phyloP scores from a whole-genome alignment of 2,888 invertebrate species.

The Noctua janthe region DNA sequence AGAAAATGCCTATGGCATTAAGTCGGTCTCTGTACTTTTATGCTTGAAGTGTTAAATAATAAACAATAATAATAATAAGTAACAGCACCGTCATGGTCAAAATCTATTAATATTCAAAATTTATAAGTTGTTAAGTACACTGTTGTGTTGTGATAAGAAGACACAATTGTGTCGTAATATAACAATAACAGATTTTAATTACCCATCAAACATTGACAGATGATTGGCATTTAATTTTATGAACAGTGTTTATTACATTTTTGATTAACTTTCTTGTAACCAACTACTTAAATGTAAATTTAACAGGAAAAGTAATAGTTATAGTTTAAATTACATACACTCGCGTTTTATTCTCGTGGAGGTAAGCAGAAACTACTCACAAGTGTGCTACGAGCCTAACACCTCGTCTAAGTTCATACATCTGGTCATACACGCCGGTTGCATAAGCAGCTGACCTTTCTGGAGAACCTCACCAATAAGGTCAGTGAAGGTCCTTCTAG shows the following conservation, averaged over 20 bases:
- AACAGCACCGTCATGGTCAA: not conserved
- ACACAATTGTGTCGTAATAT: conserved; percentile 7
- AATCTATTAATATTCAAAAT: not conserved
- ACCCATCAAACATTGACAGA: conserved; percentile 38
- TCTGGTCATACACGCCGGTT: not conserved
- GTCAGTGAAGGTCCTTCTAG: not conserved
- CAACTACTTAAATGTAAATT: not conserved
- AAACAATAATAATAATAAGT: too few relatives aligned
- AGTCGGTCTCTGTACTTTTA: too few relatives aligned
- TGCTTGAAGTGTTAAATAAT: too few relatives aligned
- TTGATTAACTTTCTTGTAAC: conserved; percentile 30
- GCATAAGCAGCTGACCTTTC: not conserved
- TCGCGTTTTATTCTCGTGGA: not conserved
- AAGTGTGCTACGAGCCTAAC: not conserved
- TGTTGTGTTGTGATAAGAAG: not conserved
- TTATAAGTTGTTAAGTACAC: not conserved
- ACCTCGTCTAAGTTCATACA: not conserved
- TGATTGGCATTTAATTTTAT: conserved; percentile 51
- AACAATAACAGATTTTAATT: conserved; percentile 35
- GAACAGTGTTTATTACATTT: conserved; percentile 14
- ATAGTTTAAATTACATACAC: not conserved
- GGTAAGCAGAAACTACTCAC: not conserved
- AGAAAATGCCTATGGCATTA: too few relatives aligned
- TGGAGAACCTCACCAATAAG: not conserved
- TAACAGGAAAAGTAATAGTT: not conserved